Conservation (phyloP, 2,888 invertebrate genomes). For the Agrochola macilenta region DNA sequence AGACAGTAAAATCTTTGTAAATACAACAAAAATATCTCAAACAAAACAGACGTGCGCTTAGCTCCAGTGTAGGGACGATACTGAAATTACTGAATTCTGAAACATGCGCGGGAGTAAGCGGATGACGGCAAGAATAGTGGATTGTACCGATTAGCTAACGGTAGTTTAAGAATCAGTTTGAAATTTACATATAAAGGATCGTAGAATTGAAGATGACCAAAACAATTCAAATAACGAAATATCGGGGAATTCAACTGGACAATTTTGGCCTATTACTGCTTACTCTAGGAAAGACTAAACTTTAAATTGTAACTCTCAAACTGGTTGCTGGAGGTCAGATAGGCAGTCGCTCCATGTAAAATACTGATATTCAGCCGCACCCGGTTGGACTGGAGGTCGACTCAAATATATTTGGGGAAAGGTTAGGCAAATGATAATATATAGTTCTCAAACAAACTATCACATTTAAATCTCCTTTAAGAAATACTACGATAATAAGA, state of each 20-base stretch:
- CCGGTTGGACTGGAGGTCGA: not conserved
- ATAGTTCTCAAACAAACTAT: no score
- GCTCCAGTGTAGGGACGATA: conserved; percentile 65
- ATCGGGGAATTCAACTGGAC: not conserved
- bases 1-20: conserved; percentile 27
- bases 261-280: no score
- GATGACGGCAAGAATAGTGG: conserved; percentile 64
- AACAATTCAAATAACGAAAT: no score
- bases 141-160: conserved; percentile 53
- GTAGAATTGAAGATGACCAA: not conserved
- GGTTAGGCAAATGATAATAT: no score
- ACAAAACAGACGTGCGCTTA: conserved; percentile 59
- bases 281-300: no score
- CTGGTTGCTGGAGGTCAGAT: no score
- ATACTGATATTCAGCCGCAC: not conserved
- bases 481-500: no score
- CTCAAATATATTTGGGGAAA: no score
- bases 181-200: not conserved
- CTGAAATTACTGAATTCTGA: conserved; percentile 75
- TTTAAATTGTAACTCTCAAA: no score
- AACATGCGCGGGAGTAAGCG: conserved; percentile 72
- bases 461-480: no score
- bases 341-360: not conserved
- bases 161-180: conserved; percentile 23
- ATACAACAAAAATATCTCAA: conserved; percentile 25